Conservation (phyloP, 2,888 invertebrate genomes). For the Phania funesta region DNA sequence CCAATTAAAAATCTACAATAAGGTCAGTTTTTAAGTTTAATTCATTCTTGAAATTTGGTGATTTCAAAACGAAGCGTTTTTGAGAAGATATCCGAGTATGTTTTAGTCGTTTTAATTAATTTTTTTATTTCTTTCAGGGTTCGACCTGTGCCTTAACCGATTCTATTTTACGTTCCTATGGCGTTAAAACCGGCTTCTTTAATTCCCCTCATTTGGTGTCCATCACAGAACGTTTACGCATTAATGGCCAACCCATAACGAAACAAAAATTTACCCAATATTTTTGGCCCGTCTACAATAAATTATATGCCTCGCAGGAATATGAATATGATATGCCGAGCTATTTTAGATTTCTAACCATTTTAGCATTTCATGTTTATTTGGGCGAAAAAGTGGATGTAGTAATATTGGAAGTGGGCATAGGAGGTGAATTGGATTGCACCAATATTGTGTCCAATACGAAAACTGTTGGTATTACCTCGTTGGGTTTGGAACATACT, state of each 20-base stretch:
- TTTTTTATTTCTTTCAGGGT: conserved; percentile 81
- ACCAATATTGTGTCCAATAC: conserved; percentile 91
- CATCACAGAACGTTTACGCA: conserved; percentile 93
- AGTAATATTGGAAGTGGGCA: conserved; percentile 97
- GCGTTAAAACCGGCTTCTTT: conserved; percentile 94
- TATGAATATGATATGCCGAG: conserved; percentile 89
- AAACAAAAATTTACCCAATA: conserved; percentile 87
- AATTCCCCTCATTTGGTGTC: conserved; percentile 97
- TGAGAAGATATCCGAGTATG: no score
- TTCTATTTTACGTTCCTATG: conserved; percentile 90
- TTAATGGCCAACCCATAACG: conserved; percentile 90
- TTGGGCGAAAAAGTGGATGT: conserved; percentile 92
- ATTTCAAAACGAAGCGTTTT: no score
- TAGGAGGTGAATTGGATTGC: conserved; percentile 96
- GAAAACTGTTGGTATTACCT: conserved; percentile 93
- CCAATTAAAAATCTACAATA: no score
- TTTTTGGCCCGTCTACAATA: conserved; percentile 91
- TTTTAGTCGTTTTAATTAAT: background rate
- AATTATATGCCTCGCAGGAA: conserved; percentile 82
- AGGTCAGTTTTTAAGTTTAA: no score
- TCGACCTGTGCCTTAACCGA: conserved; percentile 97
- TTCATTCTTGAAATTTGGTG: no score
- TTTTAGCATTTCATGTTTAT: conserved; percentile 95
- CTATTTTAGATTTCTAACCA: conserved; percentile 96
- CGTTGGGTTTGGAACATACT: conserved; percentile 95